Percentiles rank a stretch among this genome's conserved stretches.
phyloP scores from a whole-genome alignment of 2,113 vertebrate genomes.

The Miniopterus natalensis region DNA sequence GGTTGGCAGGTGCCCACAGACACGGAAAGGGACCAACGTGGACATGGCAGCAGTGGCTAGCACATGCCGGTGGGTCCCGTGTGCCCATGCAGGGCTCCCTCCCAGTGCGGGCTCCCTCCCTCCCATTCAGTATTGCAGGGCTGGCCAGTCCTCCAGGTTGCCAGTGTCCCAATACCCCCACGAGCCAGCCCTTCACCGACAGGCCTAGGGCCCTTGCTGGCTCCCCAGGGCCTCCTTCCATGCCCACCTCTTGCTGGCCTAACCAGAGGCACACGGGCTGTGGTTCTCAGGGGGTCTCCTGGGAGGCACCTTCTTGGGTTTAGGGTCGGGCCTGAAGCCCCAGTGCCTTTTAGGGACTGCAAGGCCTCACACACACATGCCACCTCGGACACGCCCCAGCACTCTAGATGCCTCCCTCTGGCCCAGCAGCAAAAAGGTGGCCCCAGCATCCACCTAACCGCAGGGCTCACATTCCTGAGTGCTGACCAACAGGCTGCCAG shows the following conservation, averaged over 20 bases:
- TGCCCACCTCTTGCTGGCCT: not conserved
- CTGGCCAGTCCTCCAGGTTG: not conserved
- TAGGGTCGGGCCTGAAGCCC: not conserved
- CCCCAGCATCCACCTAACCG: not conserved
- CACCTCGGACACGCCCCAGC: too few relatives aligned
- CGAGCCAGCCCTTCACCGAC: not conserved
- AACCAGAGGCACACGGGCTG: not conserved
- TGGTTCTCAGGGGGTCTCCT: not conserved
- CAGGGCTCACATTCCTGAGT: not conserved
- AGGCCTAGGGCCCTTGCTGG: not conserved
- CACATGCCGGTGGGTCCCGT: rapidly evolving
- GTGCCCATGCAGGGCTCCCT: not conserved
- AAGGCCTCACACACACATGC: not conserved
- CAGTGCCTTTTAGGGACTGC: not conserved
- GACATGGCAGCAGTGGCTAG: not conserved
- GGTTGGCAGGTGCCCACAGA: not conserved
- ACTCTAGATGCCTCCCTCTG: not conserved
- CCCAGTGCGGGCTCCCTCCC: not conserved
- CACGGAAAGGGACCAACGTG: not conserved
- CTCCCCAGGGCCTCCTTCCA: not conserved
- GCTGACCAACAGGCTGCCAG: not conserved
- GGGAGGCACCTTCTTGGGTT: not conserved
- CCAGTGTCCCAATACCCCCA: not conserved
- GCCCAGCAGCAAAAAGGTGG: not conserved
- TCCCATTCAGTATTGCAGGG: not conserved